Base-by-base conservation (phyloP, 1,140 invertebrate genomes). In the Polypedilum vanderplanki region DNA sequence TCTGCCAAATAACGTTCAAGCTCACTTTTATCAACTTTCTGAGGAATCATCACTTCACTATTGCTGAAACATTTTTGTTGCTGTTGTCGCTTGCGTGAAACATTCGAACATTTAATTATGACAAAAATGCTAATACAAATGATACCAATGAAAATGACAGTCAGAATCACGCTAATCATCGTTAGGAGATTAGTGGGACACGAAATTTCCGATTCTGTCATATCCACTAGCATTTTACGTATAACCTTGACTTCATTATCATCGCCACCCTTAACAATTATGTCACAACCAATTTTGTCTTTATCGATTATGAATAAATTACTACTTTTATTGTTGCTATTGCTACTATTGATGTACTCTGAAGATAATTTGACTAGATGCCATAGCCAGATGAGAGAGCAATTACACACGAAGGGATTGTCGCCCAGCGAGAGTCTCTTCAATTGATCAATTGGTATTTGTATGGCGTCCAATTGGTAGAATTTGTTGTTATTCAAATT, bases 401-500 rank as follows among this genome's bases (percentile, higher is more conserved):
- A 96, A 83, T 95, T 95, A 82, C 94, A 96, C 74, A 90, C 85
- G 73, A 95, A 86, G 1, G 93, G 93, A 84, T 95, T 95, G 15
- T 91, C 91, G 33, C 90, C 89, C 22, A 95, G 85, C 77, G 88
- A 87, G 1, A 94, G 83, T 74, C 86, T 87, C 78, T 87, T 85
- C 76, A 94, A 80, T 74, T 88, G 87, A 80, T 93, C 91, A 74
- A 93, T 86, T 9, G 92, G 92, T 78, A 93, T 93, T 81, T 93
- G 90, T 12, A 89, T 89, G 0, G 90, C 90, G 79, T 92, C 90
- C 12, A 93, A 83, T 0, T 88, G 90, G 77, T 87, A 87, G 76
- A 93, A 80, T 67, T 86, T 88, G 80, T 92, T 92, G 75, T 88
- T 88, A 76, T 87, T 87, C 77, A 93, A 86, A 40, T 89, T 93